These are phyloP conservation scores for Amphibalanus amphitrite DNA, from an alignment of 1,140 invertebrate species.

Conservation along the genomic window DNA sequence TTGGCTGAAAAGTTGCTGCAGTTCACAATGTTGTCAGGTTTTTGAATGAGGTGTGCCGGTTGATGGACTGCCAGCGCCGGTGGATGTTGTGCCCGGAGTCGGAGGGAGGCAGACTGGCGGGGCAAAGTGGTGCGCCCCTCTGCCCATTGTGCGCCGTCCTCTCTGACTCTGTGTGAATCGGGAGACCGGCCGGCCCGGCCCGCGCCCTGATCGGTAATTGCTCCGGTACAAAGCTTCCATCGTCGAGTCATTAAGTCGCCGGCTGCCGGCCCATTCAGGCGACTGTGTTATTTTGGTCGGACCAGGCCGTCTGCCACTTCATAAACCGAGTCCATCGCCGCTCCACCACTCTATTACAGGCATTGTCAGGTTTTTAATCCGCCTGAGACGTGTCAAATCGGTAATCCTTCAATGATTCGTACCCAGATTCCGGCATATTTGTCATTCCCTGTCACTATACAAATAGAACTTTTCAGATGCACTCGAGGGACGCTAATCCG, in stretches of 20 bases:
- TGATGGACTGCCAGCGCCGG: no score
- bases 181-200: not conserved
- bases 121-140: not conserved
- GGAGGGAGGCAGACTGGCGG: not conserved
- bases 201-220: not conserved
- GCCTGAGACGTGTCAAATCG: not conserved
- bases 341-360: not conserved
- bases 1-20: not conserved
- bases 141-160: not conserved
- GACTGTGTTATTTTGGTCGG: not conserved
- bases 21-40: not conserved
- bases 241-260: not conserved
- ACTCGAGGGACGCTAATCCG: not conserved
- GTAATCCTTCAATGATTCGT: not conserved
- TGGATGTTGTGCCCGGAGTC: not conserved
- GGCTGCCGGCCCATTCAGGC: not conserved
- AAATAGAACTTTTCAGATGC: not conserved
- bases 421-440: not conserved
- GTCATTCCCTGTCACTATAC: conserved; percentile 1
- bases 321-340: not conserved
- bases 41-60: not conserved
- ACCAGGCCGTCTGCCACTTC: not conserved
- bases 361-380: not conserved
- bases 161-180: not conserved
- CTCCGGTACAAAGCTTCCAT: not conserved